These are phyloP conservation scores for Gyps fulvus DNA, from an alignment of 2,113 vertebrate genomes.

Conservation along the genomic window DNA sequence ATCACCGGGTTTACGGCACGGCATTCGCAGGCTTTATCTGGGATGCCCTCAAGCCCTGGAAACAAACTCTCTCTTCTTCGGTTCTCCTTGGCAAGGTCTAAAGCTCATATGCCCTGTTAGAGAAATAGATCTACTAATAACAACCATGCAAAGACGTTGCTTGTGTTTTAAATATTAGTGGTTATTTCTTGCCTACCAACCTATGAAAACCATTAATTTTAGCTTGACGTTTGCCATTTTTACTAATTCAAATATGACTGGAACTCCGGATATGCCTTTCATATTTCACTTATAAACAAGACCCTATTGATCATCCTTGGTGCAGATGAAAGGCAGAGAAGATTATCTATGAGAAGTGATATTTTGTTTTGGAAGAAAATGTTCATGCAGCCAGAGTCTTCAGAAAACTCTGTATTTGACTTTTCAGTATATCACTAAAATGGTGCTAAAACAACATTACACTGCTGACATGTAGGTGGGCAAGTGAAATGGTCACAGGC, in stretches of 20 bases:
- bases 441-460: not conserved
- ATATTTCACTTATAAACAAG: not conserved
- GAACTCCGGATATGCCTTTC: not conserved
- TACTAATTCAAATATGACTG: not conserved
- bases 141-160: not conserved
- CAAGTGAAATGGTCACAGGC: slow-evolving; percentile 17
- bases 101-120: not conserved
- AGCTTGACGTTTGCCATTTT: not conserved
- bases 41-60: not conserved
- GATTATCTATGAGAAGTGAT: not conserved
- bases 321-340: not conserved
- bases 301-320: not conserved
- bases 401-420: not conserved
- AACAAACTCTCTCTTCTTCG: not conserved
- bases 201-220: not conserved
- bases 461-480: slow-evolving; percentile 1
- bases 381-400: not conserved
- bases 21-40: not conserved
- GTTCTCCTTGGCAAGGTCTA: not conserved
- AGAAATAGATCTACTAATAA: not conserved
- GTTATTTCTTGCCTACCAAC: not conserved
- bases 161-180: not conserved
- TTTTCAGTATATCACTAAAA: slow-evolving; percentile 11
- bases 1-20: accelerated
- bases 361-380: not conserved